Evolutionary conservation across 2,888 invertebrate genomes (phyloP), one percentile per base, ranked within the genome.

Genomic region (Mesochorus sp.): DNA sequence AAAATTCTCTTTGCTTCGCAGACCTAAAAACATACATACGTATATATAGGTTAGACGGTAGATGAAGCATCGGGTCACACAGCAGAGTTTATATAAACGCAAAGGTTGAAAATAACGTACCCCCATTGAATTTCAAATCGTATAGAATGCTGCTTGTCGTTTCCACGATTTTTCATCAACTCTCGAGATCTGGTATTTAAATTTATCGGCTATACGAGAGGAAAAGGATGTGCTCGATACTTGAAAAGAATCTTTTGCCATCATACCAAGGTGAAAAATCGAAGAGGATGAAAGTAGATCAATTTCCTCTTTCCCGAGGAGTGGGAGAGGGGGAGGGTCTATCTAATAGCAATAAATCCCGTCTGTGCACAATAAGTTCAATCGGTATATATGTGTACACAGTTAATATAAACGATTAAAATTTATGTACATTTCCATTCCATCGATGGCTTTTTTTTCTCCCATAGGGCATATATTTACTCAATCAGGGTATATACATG

Each of bases 181-280:
- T 70, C 78, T 78, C 78, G 74, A 78, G 78, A 78, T 78, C 78
- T 78, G 78, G 78, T 78, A 78, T 78, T 78, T 78, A 78, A 78
- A 78, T 78, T 78, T 66, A 64, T 78, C 70, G 70, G 49, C 44
- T 71, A 71, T 66, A 66, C 24, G 42, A 37, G 19, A n/a, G 57
- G n/a, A 19, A 57, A 21, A 34, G 34, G 10, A 12, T 14, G 17
- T 42, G 8, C 34, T 74, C 44, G 78, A 74, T 74, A 66, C 78
- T 78, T 70, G 64, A 66, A 70, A 66, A 61, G 78, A 74, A 74
- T 74, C 66, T 66, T 74, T 71, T 71, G 34, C 47, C 77, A 49
- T 68, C 55, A 28, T 55, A 55, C 39, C 39, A 70, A 64, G 70
- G 74, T 49, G 70, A 31, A 66, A 74, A 71, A 61, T 53, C 44